phyloP scores from a whole-genome alignment of 2,113 vertebrate species.

The Crotalus viridis region DNA sequence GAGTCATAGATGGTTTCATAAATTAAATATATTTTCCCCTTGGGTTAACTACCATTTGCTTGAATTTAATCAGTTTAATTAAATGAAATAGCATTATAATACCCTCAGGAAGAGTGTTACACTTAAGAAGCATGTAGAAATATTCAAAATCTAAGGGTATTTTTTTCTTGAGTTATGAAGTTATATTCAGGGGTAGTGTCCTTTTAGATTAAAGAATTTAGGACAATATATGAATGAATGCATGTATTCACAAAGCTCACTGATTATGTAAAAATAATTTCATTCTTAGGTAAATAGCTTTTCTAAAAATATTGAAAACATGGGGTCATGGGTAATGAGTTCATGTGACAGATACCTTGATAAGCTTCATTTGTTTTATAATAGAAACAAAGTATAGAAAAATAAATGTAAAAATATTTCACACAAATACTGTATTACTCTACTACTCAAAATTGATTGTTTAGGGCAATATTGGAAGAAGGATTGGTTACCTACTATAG shows the following conservation, averaged over 20 bases:
- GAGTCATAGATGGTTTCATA: slow-evolving; percentile 46
- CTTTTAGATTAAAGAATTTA: background rate
- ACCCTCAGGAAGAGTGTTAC: slow-evolving; percentile 42
- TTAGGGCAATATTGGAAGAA: background rate
- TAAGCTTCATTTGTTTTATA: background rate
- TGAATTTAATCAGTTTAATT: slow-evolving; percentile 73
- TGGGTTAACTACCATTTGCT: slow-evolving; percentile 55
- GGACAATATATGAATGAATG: background rate
- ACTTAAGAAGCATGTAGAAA: slow-evolving; percentile 64
- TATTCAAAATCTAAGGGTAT: slow-evolving; percentile 57
- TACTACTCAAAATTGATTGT: slow-evolving; percentile 21
- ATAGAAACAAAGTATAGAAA: slow-evolving; percentile 7
- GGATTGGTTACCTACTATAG: too few relatives aligned
- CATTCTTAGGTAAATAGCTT: background rate
- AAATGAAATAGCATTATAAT: slow-evolving; percentile 64
- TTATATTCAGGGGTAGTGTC: slow-evolving; percentile 6
- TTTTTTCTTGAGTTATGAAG: slow-evolving; percentile 34
- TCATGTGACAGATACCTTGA: background rate
- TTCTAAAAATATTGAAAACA: background rate
- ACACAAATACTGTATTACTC: background rate
- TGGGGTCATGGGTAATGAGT: background rate
- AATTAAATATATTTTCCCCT: slow-evolving; percentile 51
- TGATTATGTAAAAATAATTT: background rate
- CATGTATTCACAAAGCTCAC: slow-evolving; percentile 10
- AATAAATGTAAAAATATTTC: background rate